Conservation (phyloP, 2,797 vertebrate species). For the Poeciliopsis paucimaculata region DNA sequence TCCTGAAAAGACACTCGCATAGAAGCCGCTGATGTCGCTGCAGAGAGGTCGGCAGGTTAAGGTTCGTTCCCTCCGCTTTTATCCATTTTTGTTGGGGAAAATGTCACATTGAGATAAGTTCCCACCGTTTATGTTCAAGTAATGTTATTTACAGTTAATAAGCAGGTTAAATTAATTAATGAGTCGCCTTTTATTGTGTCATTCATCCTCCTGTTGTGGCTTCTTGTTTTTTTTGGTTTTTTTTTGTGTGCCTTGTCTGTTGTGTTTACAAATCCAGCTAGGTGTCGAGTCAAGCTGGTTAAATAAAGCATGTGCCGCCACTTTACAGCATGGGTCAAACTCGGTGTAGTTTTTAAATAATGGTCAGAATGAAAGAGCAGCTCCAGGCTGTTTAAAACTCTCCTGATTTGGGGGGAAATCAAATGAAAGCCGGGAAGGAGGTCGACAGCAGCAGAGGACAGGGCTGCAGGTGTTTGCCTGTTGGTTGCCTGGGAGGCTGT, state of each 20-base stretch:
- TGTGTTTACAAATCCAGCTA: constrained; percentile 69
- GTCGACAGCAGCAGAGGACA: constrained; percentile 33
- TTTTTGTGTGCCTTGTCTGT: constrained; percentile 28
- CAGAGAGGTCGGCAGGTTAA: constrained; percentile 50
- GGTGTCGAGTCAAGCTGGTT: background rate
- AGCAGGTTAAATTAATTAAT: constrained; percentile 14
- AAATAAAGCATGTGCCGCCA: constrained; percentile 20
- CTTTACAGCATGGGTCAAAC: background rate
- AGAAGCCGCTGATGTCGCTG: constrained; percentile 46
- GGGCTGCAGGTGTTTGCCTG: constrained; percentile 68
- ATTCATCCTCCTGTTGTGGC: constrained; percentile 43
- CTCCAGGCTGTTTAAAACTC: constrained; percentile 13
- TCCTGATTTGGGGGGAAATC: constrained; percentile 22
- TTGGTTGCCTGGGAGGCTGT: constrained; percentile 26
- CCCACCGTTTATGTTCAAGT: accelerated
- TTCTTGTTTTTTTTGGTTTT: constrained; percentile 36
- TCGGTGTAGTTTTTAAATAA: constrained; percentile 8
- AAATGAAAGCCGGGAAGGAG: constrained; percentile 34
- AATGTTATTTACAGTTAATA: background rate
- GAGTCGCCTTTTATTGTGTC: constrained; percentile 31
- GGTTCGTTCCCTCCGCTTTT: background rate
- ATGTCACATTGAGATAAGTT: background rate
- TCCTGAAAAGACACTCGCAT: constrained; percentile 67
- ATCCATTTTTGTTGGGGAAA: background rate
- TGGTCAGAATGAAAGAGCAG: background rate